phyloP scores from a whole-genome alignment of 2,113 vertebrate genomes.

The Cryptotis parvus region DNA sequence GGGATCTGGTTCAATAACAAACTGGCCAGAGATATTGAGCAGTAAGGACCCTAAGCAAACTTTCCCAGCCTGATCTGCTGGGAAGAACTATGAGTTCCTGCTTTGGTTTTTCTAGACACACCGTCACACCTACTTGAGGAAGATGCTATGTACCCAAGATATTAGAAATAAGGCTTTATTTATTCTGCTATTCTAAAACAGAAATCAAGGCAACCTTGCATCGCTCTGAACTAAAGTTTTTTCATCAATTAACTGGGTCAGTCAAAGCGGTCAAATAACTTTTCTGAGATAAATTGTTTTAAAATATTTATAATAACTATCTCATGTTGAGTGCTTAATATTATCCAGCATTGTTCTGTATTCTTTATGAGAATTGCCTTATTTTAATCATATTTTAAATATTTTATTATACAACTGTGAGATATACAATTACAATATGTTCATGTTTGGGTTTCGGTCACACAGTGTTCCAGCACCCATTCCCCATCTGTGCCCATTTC shows the following conservation, averaged over 20 bases:
- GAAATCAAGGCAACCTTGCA: not conserved
- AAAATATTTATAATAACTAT: slow-evolving; percentile 18
- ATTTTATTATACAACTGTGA: too few species aligned
- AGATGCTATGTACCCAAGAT: not conserved
- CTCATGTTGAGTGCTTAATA: not conserved
- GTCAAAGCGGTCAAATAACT: not conserved
- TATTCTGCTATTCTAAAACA: not conserved
- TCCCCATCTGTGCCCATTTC: too few species aligned
- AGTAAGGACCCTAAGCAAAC: not conserved
- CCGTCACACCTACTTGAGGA: not conserved
- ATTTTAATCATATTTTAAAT: slow-evolving; percentile 3
- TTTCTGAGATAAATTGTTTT: not conserved
- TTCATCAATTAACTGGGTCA: not conserved
- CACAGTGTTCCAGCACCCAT: too few species aligned
- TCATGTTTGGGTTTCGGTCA: too few species aligned
- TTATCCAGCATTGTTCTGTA: not conserved
- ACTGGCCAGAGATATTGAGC: not conserved
- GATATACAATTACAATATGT: too few species aligned
- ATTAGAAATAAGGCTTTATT: not conserved
- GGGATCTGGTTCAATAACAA: not conserved
- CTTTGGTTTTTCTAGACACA: not conserved
- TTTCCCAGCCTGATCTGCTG: too few species aligned
- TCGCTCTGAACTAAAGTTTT: not conserved
- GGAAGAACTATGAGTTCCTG: not conserved
- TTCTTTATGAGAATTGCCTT: slow-evolving; percentile 3